Evolutionary conservation across 2,113 vertebrate species (phyloP).

Genomic region (Cisticola juncidis): DNA sequence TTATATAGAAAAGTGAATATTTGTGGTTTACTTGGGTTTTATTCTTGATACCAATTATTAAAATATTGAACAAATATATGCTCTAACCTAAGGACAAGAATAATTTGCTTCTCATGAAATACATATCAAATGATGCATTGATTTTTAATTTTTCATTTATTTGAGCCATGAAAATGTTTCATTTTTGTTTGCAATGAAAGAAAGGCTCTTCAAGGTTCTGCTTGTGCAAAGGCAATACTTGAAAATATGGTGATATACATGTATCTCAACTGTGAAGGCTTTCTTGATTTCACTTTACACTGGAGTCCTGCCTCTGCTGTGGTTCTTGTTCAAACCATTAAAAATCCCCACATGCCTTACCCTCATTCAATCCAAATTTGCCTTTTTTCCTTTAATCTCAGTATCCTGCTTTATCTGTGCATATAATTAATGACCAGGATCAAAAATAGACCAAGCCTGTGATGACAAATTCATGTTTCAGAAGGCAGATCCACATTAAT

Average conservation of each 20-base stretch:
- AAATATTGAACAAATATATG: neutral
- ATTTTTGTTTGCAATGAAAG: neutral
- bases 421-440: neutral
- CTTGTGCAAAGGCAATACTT: neutral
- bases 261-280: neutral
- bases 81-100: neutral
- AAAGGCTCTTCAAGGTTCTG: neutral
- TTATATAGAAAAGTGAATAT: neutral
- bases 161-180: neutral
- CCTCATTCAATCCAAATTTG: neutral
- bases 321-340: neutral
- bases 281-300: neutral
- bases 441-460: conserved; percentile 6
- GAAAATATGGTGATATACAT: neutral
- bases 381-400: conserved; percentile 19
- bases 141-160: conserved; percentile 4
- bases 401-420: neutral
- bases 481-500: neutral
- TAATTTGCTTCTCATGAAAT: neutral
- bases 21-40: neutral
- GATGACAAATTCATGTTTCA: conserved; percentile 15
- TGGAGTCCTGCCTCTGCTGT: neutral
- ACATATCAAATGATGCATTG: neutral
- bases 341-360: neutral
- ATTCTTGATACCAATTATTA: neutral